These are phyloP conservation scores for Belonocnema kinseyi DNA, from an alignment of 1,140 invertebrate genomes.

Conservation along the genomic window DNA sequence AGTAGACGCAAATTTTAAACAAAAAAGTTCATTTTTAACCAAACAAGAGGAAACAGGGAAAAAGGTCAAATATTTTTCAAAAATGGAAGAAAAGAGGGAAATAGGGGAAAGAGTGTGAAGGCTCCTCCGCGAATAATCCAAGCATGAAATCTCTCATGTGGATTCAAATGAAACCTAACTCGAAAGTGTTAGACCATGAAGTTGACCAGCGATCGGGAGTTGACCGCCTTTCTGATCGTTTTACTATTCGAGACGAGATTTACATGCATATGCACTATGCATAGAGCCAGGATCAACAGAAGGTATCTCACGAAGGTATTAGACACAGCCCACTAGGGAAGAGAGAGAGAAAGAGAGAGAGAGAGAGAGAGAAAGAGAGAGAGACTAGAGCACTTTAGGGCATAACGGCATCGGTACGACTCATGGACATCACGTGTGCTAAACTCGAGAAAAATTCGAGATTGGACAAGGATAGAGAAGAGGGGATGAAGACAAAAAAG, in stretches of 20 bases:
- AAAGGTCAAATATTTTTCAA: no score
- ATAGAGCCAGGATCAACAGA: constrained; percentile 12
- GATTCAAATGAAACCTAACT: background rate
- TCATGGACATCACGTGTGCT: constrained; percentile 52
- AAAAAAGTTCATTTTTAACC: no score
- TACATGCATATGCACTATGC: constrained; percentile 28
- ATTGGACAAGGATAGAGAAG: constrained; percentile 28
- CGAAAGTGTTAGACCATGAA: background rate
- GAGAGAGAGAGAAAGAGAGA: constrained; percentile 38
- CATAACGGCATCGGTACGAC: constrained; percentile 68
- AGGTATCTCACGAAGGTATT: constrained; percentile 18
- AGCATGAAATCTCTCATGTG: background rate
- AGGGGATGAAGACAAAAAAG: constrained; percentile 32
- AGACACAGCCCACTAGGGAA: constrained; percentile 21
- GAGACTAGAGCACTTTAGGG: constrained; percentile 66
- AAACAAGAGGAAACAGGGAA: no score
- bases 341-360: constrained; percentile 9
- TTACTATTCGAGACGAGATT: constrained; percentile 8
- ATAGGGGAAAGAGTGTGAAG: no score
- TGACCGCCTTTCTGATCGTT: background rate
- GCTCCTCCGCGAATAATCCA: background rate
- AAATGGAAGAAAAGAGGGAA: no score
- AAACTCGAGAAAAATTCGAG: background rate
- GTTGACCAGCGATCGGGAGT: background rate
- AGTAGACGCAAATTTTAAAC: no score